Percentiles rank a stretch among this genome's conserved stretches.
phyloP scores from a whole-genome alignment of 2,113 vertebrate genomes.

The Tiliqua scincoides region DNA sequence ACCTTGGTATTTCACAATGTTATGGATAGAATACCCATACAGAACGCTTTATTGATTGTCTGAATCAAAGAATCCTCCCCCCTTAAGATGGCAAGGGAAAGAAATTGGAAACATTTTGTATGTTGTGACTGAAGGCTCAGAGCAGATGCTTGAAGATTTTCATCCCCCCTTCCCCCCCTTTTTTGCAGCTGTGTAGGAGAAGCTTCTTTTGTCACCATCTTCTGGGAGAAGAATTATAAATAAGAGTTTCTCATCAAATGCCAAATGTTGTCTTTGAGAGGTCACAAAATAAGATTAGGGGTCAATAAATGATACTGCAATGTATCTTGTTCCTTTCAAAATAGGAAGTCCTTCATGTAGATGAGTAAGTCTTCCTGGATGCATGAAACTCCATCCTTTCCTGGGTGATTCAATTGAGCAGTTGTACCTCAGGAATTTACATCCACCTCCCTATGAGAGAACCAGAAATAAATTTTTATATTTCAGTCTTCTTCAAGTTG shows the following conservation, averaged over 20 bases:
- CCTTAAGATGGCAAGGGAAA: conserved; percentile 58
- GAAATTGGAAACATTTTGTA: conserved; percentile 66
- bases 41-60: conserved; percentile 3
- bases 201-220: conserved; percentile 66
- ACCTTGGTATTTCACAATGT: conserved; percentile 19
- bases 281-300: conserved; percentile 78
- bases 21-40: conserved; percentile 7
- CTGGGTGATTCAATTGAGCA: conserved; percentile 93
- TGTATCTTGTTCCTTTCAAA: conserved; percentile 94
- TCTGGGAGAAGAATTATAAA: conserved; percentile 74
- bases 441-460: conserved; percentile 90
- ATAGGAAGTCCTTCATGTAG: conserved; percentile 97
- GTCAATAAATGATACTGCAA: conserved; percentile 97
- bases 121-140: conserved; percentile 78
- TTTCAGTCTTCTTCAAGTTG: not conserved
- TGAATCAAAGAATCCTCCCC: conserved; percentile 32
- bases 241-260: conserved; percentile 60
- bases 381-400: conserved; percentile 99
- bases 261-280: conserved; percentile 45
- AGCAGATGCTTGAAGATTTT: conserved; percentile 70
- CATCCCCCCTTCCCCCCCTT: conserved; percentile 56
- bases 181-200: conserved; percentile 60
- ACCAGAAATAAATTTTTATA: conserved; percentile 40
- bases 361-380: conserved; percentile 95
- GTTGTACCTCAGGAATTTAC: conserved; percentile 96